phyloP scores from a whole-genome alignment of 2,888 invertebrate species.

The Sabellastarte sp. region DNA sequence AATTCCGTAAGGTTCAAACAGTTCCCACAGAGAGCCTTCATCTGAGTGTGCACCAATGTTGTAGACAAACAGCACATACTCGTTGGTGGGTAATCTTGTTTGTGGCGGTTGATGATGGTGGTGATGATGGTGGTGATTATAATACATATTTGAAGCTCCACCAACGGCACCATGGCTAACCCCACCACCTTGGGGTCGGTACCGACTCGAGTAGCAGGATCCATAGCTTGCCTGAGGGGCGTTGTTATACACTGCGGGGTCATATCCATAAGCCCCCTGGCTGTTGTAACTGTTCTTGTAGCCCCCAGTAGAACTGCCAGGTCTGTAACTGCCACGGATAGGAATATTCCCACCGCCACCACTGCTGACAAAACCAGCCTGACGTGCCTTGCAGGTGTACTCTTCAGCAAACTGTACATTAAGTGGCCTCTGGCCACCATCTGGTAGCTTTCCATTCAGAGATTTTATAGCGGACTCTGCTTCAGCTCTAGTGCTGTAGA shows the following conservation, averaged over 20 bases:
- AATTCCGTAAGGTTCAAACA: slow-evolving; percentile 58
- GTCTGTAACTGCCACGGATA: slow-evolving; percentile 1
- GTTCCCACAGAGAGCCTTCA: slow-evolving; percentile 55
- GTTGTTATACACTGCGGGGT: too few relatives aligned
- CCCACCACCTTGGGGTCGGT: slow-evolving; percentile 4
- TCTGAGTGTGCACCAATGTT: slow-evolving; percentile 59
- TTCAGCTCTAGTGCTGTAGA: slow-evolving; percentile 68
- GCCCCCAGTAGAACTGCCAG: slow-evolving; percentile 1
- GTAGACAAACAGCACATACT: slow-evolving; percentile 57
- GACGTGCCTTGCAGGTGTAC: slow-evolving; percentile 60
- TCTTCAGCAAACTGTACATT: slow-evolving; percentile 84
- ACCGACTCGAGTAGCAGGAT: background rate
- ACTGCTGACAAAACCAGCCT: slow-evolving; percentile 6
- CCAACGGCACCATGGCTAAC: slow-evolving; percentile 1
- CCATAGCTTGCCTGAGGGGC: slow-evolving; percentile 2
- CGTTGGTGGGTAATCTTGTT: slow-evolving; percentile 25
- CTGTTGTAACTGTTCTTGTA: background rate
- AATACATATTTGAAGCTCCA: too few relatives aligned
- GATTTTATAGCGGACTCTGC: slow-evolving; percentile 21
- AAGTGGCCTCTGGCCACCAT: slow-evolving; percentile 68
- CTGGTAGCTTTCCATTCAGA: slow-evolving; percentile 23
- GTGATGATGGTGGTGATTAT: too few relatives aligned
- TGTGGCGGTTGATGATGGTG: slow-evolving; percentile 3
- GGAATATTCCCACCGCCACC: slow-evolving; percentile 5
- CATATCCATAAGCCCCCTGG: too few relatives aligned